Percentiles rank a stretch among this genome's conserved stretches.
Conservation (phyloP, 2,888 invertebrate genomes). For the Scaptomyza caliginosa region DNA sequence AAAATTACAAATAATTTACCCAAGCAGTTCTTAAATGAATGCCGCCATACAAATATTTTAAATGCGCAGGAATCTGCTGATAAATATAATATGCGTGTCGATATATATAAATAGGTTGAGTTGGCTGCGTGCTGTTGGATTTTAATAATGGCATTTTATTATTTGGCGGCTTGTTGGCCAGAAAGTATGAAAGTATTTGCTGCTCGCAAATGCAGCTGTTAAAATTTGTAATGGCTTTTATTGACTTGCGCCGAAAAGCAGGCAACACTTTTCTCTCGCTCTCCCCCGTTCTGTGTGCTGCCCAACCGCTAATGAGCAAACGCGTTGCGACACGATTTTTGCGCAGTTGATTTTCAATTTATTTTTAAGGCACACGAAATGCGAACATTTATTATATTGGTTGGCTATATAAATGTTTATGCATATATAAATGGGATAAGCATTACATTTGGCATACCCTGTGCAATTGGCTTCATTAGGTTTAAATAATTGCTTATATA, state of each 20-base stretch:
- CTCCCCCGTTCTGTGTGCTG: no score
- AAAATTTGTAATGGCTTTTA: constrained; percentile 46
- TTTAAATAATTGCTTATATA: no score
- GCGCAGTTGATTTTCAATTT: constrained; percentile 71
- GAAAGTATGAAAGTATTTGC: constrained; percentile 1
- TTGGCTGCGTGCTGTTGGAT: constrained; percentile 5
- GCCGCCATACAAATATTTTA: constrained; percentile 4
- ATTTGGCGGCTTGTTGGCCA: constrained; percentile 2
- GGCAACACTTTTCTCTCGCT: constrained; percentile 45
- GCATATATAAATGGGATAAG: constrained; percentile 23
- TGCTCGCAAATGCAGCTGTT: constrained; percentile 38
- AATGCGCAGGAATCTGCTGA: not conserved
- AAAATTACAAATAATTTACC: constrained; percentile 9
- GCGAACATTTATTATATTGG: constrained; percentile 47
- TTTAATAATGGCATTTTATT: constrained; percentile 24
- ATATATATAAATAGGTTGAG: not conserved
- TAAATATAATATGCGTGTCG: constrained; percentile 1
- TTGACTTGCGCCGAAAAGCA: constrained; percentile 55
- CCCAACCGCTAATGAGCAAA: constrained; percentile 63
- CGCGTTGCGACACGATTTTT: constrained; percentile 12
- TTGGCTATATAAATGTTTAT: constrained; percentile 8
- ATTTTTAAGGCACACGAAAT: constrained; percentile 51
- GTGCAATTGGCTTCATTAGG: no score
- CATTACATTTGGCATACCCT: constrained; percentile 21
- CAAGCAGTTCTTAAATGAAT: constrained; percentile 5